These are phyloP conservation scores for Platycercus adscitus DNA, from an alignment of 2,113 vertebrate genomes.

Conservation along the genomic window DNA sequence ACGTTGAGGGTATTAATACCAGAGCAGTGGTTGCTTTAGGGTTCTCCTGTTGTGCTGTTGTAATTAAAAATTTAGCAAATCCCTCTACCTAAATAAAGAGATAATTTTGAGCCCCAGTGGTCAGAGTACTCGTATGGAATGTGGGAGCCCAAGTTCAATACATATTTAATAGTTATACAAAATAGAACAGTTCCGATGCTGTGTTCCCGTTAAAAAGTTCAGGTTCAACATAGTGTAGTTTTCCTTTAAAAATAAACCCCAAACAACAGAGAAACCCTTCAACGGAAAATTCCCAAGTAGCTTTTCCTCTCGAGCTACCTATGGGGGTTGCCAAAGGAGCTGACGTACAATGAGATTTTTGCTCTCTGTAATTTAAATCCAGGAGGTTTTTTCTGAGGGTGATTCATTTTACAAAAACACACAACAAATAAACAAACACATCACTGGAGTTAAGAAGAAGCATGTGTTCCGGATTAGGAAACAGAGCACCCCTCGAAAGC, in stretches of 20 bases:
- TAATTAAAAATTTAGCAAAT: neutral
- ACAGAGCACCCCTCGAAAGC: constrained; percentile 58
- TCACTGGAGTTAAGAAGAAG: constrained; percentile 35
- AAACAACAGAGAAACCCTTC: neutral
- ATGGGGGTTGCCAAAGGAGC: constrained; percentile 33
- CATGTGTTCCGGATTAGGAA: constrained; percentile 65
- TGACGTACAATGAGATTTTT: constrained; percentile 47
- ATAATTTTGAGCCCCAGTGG: neutral
- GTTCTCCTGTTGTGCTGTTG: neutral
- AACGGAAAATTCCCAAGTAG: constrained; percentile 24
- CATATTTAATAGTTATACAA: neutral
- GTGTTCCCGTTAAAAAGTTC: neutral
- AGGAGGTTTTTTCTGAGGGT: neutral
- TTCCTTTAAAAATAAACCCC: neutral
- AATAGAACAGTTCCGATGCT: neutral
- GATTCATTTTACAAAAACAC: constrained; percentile 64
- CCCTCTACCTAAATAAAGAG: neutral
- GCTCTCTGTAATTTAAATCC: constrained; percentile 43
- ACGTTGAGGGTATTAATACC: neutral
- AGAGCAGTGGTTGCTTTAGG: neutral
- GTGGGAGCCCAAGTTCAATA: neutral
- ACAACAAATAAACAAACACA: constrained; percentile 70
- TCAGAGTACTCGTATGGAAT: neutral
- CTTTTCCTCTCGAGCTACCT: constrained; percentile 29
- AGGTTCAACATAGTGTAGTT: neutral